Base-by-base conservation (phyloP, 2,113 vertebrate species). In the Pteruthius melanotis region DNA sequence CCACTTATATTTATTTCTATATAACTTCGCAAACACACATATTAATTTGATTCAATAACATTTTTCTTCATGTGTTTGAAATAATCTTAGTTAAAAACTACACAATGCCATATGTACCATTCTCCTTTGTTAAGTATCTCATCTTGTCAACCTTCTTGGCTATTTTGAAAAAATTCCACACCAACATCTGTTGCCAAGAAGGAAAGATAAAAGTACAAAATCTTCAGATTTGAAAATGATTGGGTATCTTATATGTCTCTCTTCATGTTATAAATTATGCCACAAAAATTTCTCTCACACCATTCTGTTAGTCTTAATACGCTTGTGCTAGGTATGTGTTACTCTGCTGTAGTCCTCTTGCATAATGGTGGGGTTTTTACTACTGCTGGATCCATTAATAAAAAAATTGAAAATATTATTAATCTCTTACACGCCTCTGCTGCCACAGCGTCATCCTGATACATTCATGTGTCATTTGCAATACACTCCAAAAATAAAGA, bases 401-500 rank as follows among this genome's bases (percentile, higher is more conserved):
- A 98, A 65, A 16, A 65, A 69, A 26, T 31, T 63, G 15, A 71
- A 95, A 97, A 97, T 89, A 95, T 97, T 95, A 97, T 95, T 78
- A 81, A 77, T 84, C 72, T 93, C 94, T 94, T 90, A 87, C 83
- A 87, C 90, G 70, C 65, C 77, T 94, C 97, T 97, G 93, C 94
- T 95, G 94, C 95, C 96, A 78, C 57, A 95, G 56, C 74, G 50
- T 96, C 87, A 90, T 93, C 89, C 80, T 95, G 96, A 80, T 92
- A 96, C 78, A 96, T 91, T 94, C 82, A 49, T 89, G 94, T 93
- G 90, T 96, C 96, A 98, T 97, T 92, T 72, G 72, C 92, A 96
- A 95, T 44, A 87, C 79, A 81, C 94, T 95, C 96, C 53, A 57
- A 96, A 95, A 95, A 96, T 94, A 97, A 98, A 97, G 98, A 97